phyloP scores from a whole-genome alignment of 1,140 invertebrate genomes.

The Drosophila triauraria region DNA sequence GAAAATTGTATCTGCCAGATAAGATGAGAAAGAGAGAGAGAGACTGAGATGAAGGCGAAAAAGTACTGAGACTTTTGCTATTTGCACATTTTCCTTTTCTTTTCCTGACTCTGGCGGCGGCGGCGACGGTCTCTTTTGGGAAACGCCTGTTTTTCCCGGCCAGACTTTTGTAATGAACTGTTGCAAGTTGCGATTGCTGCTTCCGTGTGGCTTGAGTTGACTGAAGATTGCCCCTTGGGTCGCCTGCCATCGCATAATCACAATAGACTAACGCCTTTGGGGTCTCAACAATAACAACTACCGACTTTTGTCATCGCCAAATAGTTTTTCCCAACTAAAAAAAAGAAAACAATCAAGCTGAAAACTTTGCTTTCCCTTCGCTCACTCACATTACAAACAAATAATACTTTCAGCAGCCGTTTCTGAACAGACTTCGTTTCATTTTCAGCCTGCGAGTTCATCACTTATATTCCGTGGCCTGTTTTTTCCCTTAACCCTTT shows the following conservation, averaged over 20 bases:
- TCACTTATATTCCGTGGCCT: conserved; percentile 11
- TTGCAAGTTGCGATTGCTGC: conserved; percentile 30
- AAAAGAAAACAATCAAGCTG: conserved; percentile 38
- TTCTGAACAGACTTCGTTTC: conserved; percentile 18
- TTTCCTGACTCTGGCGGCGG: conserved; percentile 3
- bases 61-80: conserved; percentile 55
- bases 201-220: conserved; percentile 56
- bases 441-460: conserved; percentile 23
- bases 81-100: conserved; percentile 42
- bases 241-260: conserved; percentile 72
- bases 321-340: conserved; percentile 27
- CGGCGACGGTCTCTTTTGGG: conserved; percentile 47
- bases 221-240: conserved; percentile 47
- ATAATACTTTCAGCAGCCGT: conserved; percentile 20
- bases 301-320: conserved; percentile 45
- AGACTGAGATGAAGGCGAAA: conserved; percentile 16
- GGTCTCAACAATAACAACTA: conserved; percentile 11
- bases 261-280: conserved; percentile 68
- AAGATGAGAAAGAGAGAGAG: conserved; percentile 36
- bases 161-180: conserved; percentile 69
- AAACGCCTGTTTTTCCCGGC: conserved; percentile 62
- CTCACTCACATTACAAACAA: conserved; percentile 26
- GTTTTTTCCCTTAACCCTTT: conserved; percentile 11
- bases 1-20: conserved; percentile 78
- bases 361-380: conserved; percentile 29